Base-by-base conservation (phyloP, 2,888 invertebrate species). In the Spodoptera exigua region DNA sequence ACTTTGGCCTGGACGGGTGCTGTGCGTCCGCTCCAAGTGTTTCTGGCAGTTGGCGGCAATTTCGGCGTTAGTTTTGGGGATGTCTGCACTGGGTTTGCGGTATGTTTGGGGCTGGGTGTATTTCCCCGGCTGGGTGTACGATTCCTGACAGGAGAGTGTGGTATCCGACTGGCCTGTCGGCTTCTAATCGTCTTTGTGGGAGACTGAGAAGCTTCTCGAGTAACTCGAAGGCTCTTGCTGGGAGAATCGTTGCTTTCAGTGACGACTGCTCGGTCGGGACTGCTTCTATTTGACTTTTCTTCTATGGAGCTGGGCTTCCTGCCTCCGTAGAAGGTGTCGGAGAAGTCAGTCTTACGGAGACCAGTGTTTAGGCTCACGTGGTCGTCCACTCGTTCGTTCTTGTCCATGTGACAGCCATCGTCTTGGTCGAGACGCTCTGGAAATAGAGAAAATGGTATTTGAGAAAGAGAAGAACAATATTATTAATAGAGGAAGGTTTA, bases 1-100 rank as follows among this genome's bases (percentile, higher is more conserved):
- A 85, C 57, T 76, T 92, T 93, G 0, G 82, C 63, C 62, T 93
- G 93, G 1, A 85, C 90, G 0, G 92, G 92, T 1, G 90, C 93
- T 7, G 91, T 88, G 36, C 97, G 94, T 0, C 97, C 97, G 65
- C 96, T 96, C 97, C 97, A 97, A 0, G 97, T 97, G 74, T 96
- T 96, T 55, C 96, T 95, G 1, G 95, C 82, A 41, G 92, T 86
- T 0, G 92, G 92, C 2, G 93, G 93, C n/a, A 93, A 72, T 67
- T 91, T 90, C 0, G 89, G 89, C 0, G 89, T 87, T 27, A 90
- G 65, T 79, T 93, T 94, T 4, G 89, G 90, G 56, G 95, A 94
- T 21, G 94, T 91, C 71, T 91, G 90, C 3, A 79, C 75, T 74
- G 89, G 81, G 75, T 82, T 82, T 18, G 89, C 70, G 39, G 81